A percentile compares a stretch with the other conserved stretches of the same genome.
phyloP scores from a whole-genome alignment of 2,113 vertebrate species.

The Scomber japonicus region DNA sequence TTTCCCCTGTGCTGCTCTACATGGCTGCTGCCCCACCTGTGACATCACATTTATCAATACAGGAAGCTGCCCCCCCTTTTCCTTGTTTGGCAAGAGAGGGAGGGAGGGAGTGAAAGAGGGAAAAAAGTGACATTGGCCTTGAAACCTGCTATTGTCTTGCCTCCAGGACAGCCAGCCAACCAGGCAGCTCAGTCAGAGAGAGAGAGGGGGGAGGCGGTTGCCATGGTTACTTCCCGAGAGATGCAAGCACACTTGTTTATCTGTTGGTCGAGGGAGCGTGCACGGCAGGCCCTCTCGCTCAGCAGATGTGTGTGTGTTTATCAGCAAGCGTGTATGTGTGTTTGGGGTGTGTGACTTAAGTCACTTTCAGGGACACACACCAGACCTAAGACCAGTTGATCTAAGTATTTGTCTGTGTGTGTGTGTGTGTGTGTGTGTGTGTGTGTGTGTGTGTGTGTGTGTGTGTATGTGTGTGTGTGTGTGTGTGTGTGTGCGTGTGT shows the following conservation, averaged over 20 bases:
- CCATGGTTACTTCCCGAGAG: conserved; percentile 85
- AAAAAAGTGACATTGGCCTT: conserved; percentile 84
- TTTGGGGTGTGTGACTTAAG: conserved; percentile 34
- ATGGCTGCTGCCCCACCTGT: conserved; percentile 61
- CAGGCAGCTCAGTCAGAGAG: conserved; percentile 69
- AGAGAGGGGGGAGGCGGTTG: conserved; percentile 77
- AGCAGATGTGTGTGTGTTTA: conserved; percentile 74
- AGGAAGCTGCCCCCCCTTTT: conserved; percentile 29
- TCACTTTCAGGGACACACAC: background rate
- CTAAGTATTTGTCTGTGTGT: too few relatives aligned
- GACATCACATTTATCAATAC: conserved; percentile 74
- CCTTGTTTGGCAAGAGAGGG: conserved; percentile 34
- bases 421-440: background rate
- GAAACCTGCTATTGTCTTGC: conserved; percentile 86
- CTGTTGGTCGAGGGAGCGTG: conserved; percentile 79
- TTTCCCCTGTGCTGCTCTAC: conserved; percentile 16
- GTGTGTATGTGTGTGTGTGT: conserved; percentile 22
- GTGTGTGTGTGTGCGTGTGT: conserved; percentile 15
- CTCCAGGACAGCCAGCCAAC: conserved; percentile 84
- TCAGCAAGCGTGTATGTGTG: background rate
- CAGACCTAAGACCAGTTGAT: background rate
- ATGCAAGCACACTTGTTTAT: conserved; percentile 86
- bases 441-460: conserved; percentile 8
- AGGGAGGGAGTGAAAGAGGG: background rate
- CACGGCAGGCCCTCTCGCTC: conserved; percentile 62